Percentiles rank a stretch among this genome's conserved stretches.
phyloP scores from a whole-genome alignment of 1,140 invertebrate species.

The Meloidogyne hapla region DNA sequence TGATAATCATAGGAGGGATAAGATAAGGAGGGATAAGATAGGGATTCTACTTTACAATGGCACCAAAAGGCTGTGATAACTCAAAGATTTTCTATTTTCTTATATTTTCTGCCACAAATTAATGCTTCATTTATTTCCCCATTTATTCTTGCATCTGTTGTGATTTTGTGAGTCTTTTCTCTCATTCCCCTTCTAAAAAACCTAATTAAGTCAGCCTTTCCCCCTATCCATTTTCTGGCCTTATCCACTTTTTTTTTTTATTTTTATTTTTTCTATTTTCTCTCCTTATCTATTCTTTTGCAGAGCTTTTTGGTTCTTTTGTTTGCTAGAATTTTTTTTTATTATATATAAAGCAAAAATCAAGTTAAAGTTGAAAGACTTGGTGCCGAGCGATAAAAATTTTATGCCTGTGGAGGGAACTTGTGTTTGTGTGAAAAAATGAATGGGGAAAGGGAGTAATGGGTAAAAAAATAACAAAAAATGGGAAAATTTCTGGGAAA shows the following conservation, averaged over 20 bases:
- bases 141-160: background rate
- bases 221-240: too few relatives aligned
- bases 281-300: background rate
- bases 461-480: background rate
- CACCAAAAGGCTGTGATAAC: too few relatives aligned
- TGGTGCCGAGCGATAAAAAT: background rate
- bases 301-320: background rate
- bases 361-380: background rate
- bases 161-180: background rate
- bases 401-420: background rate
- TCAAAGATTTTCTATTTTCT: too few relatives aligned
- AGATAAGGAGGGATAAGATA: too few relatives aligned
- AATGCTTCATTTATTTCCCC: background rate
- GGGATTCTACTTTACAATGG: too few relatives aligned
- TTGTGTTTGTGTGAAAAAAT: background rate
- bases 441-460: background rate
- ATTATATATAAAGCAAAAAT: background rate
- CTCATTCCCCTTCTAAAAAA: background rate
- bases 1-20: too few relatives aligned
- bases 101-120: background rate
- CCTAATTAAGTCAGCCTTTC: background rate
- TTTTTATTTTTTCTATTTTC: background rate
- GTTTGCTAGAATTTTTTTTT: background rate
- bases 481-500: background rate
- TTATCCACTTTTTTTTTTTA: too few relatives aligned